Evolutionary conservation across 2,888 invertebrate genomes (phyloP).

Genomic region (Agonopterix arenella): DNA sequence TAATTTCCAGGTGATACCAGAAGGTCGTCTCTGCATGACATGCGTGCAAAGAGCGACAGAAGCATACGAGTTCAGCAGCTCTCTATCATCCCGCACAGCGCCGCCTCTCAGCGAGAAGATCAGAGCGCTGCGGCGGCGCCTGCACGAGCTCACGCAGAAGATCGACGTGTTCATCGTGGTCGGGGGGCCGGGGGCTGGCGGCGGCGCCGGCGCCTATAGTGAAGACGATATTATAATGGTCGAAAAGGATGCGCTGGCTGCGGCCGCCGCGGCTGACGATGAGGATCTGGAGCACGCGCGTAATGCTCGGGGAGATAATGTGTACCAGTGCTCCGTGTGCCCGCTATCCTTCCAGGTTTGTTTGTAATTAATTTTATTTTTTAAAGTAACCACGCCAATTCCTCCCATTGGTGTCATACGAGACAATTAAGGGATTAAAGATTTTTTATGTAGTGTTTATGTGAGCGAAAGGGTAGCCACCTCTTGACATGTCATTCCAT

Average conservation of each 20-base stretch:
- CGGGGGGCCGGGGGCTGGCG: conserved; percentile 30
- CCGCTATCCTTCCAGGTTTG: conserved; percentile 52
- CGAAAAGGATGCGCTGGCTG: conserved; percentile 51
- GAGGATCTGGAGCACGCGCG: conserved; percentile 43
- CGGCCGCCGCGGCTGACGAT: conserved; percentile 48
- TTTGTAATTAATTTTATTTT: no score
- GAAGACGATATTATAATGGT: conserved; percentile 70
- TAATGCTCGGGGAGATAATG: conserved; percentile 51
- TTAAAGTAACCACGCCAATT: no score
- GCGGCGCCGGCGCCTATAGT: conserved; percentile 30
- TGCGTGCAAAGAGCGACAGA: conserved; percentile 53
- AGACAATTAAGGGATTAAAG: no score
- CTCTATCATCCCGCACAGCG: conserved; percentile 32
- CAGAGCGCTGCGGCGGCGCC: conserved; percentile 45
- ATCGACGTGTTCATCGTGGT: conserved; percentile 69
- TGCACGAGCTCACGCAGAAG: conserved; percentile 63
- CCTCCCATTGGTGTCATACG: no score
- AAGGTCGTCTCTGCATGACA: conserved; percentile 45
- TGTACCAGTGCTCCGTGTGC: conserved; percentile 64
- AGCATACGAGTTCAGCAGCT: conserved; percentile 49
- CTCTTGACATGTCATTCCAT: no score
- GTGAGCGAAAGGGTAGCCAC: no score
- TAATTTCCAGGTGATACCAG: conserved; percentile 49
- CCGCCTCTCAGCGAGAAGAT: conserved; percentile 64
- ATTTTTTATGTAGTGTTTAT: no score